Percentiles rank a stretch among this genome's conserved stretches.
Evolutionary conservation across 2,888 invertebrate species (phyloP).

Genomic region (Watsonalla cultraria): DNA sequence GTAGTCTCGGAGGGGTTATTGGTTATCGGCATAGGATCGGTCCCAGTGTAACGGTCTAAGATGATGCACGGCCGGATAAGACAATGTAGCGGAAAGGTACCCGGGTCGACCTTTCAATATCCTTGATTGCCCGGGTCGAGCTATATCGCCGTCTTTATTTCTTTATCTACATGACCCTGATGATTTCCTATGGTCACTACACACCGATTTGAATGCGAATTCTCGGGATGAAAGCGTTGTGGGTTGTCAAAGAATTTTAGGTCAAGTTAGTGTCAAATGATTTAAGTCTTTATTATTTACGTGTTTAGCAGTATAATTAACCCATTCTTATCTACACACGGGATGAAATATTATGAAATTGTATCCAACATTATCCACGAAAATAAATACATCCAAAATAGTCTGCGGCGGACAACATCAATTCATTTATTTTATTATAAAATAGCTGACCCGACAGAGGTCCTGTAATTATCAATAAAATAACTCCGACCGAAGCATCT

Average conservation of each 20-base stretch:
- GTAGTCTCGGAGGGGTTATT: slow-evolving; percentile 23
- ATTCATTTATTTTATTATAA: no score
- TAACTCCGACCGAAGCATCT: no score
- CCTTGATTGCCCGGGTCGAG: slow-evolving; percentile 52
- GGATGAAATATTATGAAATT: no score
- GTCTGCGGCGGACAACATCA: no score
- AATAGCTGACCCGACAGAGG: no score
- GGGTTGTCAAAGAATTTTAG: slow-evolving; percentile 20
- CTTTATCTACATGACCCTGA: slow-evolving; percentile 40
- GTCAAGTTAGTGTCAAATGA: background rate
- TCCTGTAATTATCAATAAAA: no score
- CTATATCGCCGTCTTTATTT: slow-evolving; percentile 38
- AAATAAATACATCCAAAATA: no score
- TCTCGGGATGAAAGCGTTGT: slow-evolving; percentile 9
- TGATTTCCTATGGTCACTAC: slow-evolving; percentile 37
- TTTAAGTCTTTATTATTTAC: no score
- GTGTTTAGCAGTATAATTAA: no score
- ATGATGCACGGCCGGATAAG: slow-evolving; percentile 62
- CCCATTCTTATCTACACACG: no score
- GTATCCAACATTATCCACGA: no score
- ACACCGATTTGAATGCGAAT: slow-evolving; percentile 15
- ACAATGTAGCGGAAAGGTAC: slow-evolving; percentile 58
- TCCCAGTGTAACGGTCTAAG: slow-evolving; percentile 37
- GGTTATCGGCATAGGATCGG: slow-evolving; percentile 37
- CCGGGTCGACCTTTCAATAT: slow-evolving; percentile 69